Conservation (phyloP, 1,140 invertebrate species). For the Archivesica marissinica region DNA sequence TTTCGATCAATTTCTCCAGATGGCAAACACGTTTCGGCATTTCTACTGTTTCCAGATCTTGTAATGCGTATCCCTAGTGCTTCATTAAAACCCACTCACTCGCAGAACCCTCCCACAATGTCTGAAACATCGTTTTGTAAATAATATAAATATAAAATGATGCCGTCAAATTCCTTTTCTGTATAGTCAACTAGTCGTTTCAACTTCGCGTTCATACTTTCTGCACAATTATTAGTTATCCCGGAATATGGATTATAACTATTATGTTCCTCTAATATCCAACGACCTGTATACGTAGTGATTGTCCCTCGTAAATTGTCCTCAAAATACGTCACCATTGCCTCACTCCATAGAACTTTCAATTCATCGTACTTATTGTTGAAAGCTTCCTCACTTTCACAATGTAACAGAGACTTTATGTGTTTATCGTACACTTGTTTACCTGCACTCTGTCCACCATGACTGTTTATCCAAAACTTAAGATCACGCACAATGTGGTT, state of each 20-base stretch:
- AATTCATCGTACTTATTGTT: conserved; percentile 3
- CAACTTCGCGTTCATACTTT: not conserved
- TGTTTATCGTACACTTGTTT: conserved; percentile 41
- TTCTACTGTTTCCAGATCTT: conserved; percentile 25
- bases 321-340: conserved; percentile 35
- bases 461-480: conserved; percentile 39
- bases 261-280: not conserved
- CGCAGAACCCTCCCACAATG: conserved; percentile 15
- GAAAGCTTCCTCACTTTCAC: conserved; percentile 8
- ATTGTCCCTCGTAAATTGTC: not conserved
- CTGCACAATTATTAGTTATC: not conserved
- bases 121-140: conserved; percentile 16
- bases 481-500: conserved; percentile 30
- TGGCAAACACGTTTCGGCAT: conserved; percentile 22
- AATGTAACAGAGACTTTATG: conserved; percentile 18
- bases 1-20: conserved; percentile 9
- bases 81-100: not conserved
- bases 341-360: conserved; percentile 24
- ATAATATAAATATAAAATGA: conserved; percentile 35
- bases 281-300: not conserved
- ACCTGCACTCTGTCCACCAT: conserved; percentile 24
- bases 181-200: conserved; percentile 34
- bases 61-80: not conserved
- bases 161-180: conserved; percentile 22
- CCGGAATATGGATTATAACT: conserved; percentile 10